phyloP scores from a whole-genome alignment of 2,888 invertebrate genomes.

The Seira sanloemensis region DNA sequence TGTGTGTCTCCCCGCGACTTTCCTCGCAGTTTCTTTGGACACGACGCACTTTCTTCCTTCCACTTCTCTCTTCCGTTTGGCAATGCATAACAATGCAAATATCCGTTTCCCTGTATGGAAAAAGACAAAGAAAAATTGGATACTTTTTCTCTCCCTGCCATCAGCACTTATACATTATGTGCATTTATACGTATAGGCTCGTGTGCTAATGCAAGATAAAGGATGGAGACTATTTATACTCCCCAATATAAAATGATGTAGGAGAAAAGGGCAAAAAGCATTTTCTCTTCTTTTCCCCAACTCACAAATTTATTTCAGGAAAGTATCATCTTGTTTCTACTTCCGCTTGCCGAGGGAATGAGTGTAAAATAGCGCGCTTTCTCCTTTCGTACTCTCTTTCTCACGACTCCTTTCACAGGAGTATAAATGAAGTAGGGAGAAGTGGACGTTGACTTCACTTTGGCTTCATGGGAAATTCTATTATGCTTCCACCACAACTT shows the following conservation, averaged over 20 bases:
- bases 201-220: too few species aligned
- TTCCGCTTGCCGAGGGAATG: background rate
- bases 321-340: background rate
- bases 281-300: too few species aligned
- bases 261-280: too few species aligned
- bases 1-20: background rate
- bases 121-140: slow-evolving; percentile 49
- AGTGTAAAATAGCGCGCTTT: background rate
- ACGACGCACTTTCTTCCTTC: background rate
- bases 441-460: background rate
- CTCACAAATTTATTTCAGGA: background rate
- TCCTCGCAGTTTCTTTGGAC: background rate
- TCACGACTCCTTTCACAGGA: background rate
- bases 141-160: too few species aligned
- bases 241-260: too few species aligned
- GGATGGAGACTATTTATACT: too few species aligned
- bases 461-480: background rate
- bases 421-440: background rate
- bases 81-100: slow-evolving; percentile 42
- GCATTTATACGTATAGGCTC: too few species aligned
- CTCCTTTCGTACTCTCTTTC: background rate
- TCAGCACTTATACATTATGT: too few species aligned
- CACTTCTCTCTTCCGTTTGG: background rate
- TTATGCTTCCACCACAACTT: background rate
- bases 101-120: slow-evolving; percentile 39